Percentiles rank a stretch among this genome's conserved stretches.
Conservation (phyloP, 1,140 invertebrate genomes). For the Pogonognathellus flavescens region DNA sequence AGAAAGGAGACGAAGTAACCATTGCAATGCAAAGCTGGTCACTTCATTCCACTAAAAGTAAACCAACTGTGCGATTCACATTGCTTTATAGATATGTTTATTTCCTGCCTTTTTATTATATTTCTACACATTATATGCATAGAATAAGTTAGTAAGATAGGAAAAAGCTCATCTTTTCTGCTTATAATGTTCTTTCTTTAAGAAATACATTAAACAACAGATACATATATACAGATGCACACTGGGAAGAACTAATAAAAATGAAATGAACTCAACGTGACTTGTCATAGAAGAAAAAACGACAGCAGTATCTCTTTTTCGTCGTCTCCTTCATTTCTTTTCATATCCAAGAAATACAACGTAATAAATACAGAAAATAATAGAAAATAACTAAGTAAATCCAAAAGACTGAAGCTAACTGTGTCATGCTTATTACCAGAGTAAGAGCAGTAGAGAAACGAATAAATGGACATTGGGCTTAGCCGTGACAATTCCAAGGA, state of each 20-base stretch:
- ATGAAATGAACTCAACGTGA: constrained; percentile 25
- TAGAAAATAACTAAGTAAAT: constrained; percentile 22
- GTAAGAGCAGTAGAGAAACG: background rate
- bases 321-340: background rate
- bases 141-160: no score
- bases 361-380: no score
- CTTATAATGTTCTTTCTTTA: background rate
- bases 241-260: constrained; percentile 30
- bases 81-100: background rate
- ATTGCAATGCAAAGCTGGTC: constrained; percentile 19
- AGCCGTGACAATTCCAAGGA: background rate
- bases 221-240: constrained; percentile 9
- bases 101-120: background rate
- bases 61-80: constrained; percentile 30
- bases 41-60: constrained; percentile 35
- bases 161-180: background rate
- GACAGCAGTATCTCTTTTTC: constrained; percentile 12
- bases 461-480: background rate
- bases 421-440: constrained; percentile 14
- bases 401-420: constrained; percentile 33
- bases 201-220: background rate
- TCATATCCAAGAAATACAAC: constrained; percentile 14
- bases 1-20: constrained; percentile 18
- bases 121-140: no score
- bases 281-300: constrained; percentile 18